phyloP scores from a whole-genome alignment of 2,113 vertebrate genomes.

The Myodes glareolus region DNA sequence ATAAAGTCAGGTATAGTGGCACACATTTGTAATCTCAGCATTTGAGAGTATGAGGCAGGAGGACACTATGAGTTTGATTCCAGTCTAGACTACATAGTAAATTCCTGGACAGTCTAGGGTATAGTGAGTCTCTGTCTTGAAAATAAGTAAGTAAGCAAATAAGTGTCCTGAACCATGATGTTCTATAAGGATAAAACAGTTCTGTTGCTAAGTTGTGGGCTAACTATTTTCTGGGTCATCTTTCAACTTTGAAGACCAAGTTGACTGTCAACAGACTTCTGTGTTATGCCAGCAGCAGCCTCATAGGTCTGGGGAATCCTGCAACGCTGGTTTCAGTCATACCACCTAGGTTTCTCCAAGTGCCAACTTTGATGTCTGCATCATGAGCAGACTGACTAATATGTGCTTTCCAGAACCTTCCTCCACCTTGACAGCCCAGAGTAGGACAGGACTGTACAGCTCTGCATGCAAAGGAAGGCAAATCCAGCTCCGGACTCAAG shows the following conservation, averaged over 20 bases:
- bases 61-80: background rate
- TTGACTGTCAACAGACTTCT: background rate
- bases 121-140: background rate
- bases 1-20: background rate
- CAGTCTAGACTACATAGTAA: background rate
- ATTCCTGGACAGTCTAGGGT: background rate
- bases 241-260: background rate
- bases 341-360: background rate
- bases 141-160: background rate
- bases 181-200: no score
- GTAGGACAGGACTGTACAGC: no score
- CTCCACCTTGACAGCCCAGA: background rate
- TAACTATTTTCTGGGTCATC: background rate
- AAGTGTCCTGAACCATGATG: background rate
- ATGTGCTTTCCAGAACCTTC: background rate
- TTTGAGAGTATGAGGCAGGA: background rate
- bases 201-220: no score
- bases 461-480: fast-evolving
- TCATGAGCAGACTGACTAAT: background rate
- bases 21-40: background rate
- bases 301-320: fast-evolving
- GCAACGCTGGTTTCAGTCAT: background rate
- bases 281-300: background rate
- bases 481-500: background rate
- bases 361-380: no score